Conservation (phyloP, 2,888 invertebrate species). For the Ptilodon capucinus region DNA sequence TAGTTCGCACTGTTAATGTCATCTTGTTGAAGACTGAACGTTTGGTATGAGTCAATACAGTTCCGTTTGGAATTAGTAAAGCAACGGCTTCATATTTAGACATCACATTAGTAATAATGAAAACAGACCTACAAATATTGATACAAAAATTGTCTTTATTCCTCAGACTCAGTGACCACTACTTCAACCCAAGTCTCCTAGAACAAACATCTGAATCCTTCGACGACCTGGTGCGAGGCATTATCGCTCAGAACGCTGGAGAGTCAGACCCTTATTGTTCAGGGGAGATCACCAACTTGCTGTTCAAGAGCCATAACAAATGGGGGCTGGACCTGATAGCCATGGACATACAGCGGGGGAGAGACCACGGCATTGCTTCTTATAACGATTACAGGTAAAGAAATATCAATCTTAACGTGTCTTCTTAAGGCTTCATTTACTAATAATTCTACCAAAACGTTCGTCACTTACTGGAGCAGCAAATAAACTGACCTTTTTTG, state of each 20-base stretch:
- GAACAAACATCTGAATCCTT: constrained; percentile 72
- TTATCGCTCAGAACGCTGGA: constrained; percentile 79
- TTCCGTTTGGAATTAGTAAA: too few species aligned
- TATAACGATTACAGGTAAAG: constrained; percentile 84
- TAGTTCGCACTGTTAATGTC: too few species aligned
- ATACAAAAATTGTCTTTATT: background rate
- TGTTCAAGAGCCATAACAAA: constrained; percentile 64
- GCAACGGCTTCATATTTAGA: too few species aligned
- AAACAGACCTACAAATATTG: too few species aligned
- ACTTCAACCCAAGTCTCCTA: constrained; percentile 79
- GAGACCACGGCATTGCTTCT: constrained; percentile 85
- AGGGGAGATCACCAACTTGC: constrained; percentile 72
- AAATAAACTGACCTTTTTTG: too few species aligned
- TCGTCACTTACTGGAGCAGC: too few species aligned
- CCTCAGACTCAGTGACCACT: constrained; percentile 80
- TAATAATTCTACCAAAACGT: background rate
- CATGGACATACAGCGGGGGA: constrained; percentile 85
- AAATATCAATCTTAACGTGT: background rate
- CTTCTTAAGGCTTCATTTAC: background rate
- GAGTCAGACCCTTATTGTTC: constrained; percentile 82
- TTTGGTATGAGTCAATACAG: too few species aligned
- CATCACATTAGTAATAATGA: too few species aligned
- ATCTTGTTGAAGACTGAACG: too few species aligned
- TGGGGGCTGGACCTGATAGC: constrained; percentile 85
- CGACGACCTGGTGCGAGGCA: constrained; percentile 80